Conservation (phyloP, 2,797 vertebrate species). For the Protonibea diacanthus region DNA sequence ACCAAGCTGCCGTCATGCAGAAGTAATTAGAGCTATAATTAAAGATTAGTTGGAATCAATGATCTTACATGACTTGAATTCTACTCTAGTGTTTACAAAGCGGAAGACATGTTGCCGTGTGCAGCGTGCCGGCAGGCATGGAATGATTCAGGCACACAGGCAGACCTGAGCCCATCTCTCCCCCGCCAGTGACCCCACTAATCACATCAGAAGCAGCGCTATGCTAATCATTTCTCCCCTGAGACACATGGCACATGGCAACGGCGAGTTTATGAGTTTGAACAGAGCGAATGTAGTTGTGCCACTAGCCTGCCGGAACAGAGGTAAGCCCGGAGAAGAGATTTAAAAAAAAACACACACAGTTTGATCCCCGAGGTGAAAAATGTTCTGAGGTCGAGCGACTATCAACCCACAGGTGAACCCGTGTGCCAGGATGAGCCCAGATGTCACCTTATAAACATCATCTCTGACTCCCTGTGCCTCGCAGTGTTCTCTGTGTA, state of each 20-base stretch:
- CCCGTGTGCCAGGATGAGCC: constrained; percentile 33
- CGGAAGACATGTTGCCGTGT: constrained; percentile 4
- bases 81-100: constrained; percentile 2
- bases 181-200: constrained; percentile 63
- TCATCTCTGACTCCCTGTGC: constrained; percentile 43
- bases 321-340: constrained; percentile 46
- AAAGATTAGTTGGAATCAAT: constrained; percentile 12
- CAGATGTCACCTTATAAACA: constrained; percentile 46
- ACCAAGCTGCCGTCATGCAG: background rate
- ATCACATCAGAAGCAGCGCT: constrained; percentile 57
- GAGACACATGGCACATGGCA: constrained; percentile 43
- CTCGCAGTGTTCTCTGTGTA: constrained; percentile 26
- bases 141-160: constrained; percentile 39
- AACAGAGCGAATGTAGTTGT: constrained; percentile 9
- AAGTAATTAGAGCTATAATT: constrained; percentile 3
- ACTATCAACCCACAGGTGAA: constrained; percentile 44
- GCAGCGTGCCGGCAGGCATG: constrained; percentile 30
- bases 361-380: constrained; percentile 39
- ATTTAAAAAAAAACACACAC: constrained; percentile 15
- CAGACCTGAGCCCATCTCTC: constrained; percentile 42
- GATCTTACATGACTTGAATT: background rate
- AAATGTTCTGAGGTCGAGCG: constrained; percentile 36
- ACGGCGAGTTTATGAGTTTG: constrained; percentile 30
- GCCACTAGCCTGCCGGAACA: constrained; percentile 29
- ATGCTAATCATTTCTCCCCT: constrained; percentile 59